Evolutionary conservation across 2,888 invertebrate genomes (phyloP), one percentile per base, ranked within the genome.

Genomic region (Andrena minutula): DNA sequence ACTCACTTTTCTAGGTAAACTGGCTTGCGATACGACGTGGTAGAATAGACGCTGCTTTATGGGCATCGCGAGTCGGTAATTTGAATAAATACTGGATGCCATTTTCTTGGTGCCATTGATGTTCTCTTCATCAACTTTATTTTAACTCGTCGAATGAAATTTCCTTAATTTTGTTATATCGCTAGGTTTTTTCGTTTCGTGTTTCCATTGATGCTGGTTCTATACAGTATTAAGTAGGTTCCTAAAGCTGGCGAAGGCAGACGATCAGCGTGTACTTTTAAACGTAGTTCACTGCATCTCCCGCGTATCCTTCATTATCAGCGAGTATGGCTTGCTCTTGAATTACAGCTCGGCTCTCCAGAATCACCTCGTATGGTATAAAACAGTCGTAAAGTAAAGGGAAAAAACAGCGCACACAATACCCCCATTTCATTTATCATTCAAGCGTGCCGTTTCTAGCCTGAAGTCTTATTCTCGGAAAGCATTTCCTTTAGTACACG

Each of bases 401-500:
- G 47, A 47, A 20, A 53, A 35, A 65, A 51, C 51, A 26, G 10
- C n/a, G 35, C 60, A 10, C n/a, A 64, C 61, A 78, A 30, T 49
- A 28, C 5, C 26, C 7, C 68, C 64, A 56, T 78, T 80, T 79
- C 73, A 73, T 79, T 80, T 80, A 68, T 80, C 73, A 79, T 72
- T 79, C 72, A 68, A 23, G 49, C 68, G 35, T 80, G 66, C 56
- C 64, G 73, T 69, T 82, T 70, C 60, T 70, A 56, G 68, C 20
- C 69, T 70, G 64, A 76, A 60, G 60, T 72, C 83, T 73, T 82
- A 56, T 58, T 73, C 65, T 56, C 49, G 30, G 41, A 76, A 75
- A 81, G 82, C 70, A 73, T 77, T 82, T 77, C 53, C 69, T 77
- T 83, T 64, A 81, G 73, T 63, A 78, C 74, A 82, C 75, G 64